Base-by-base conservation (phyloP, 2,888 invertebrate species). In the Ecliptopera silaceata region DNA sequence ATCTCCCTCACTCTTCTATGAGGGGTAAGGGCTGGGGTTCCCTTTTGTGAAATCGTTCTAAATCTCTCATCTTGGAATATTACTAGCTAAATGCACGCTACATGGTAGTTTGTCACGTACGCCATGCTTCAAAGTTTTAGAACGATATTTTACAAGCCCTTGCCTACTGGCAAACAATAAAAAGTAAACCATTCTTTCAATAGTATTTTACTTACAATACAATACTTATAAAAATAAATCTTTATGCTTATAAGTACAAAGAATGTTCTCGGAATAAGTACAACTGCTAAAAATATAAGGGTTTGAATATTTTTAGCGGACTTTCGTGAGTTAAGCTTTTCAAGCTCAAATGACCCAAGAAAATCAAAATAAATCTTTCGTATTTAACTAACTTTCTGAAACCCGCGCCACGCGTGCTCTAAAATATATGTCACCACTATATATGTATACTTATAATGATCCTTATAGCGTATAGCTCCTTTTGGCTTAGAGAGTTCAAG, bases 1-100 rank as follows among this genome's bases (percentile, higher is more conserved):
- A 34, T 61, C 64, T 66, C 65, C 74, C 44, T 56, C 42, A 58
- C 65, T 69, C 70, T 46, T 71, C 63, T 36, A 49, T 48, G 49
- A 46, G 49, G 39, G 43, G 10, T 26, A 54, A 61, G 44, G 44
- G 51, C 61, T 39, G 50, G 56, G 50, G 53, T 48, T 44, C 58
- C 61, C 61, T 65, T 59, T 41, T 38, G 34, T 46, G 3, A 1
- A 20, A 4, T 1, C 22, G 41, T 22, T 3, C 5, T 29, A 39
- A 56, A 56, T 63, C n/a, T 51, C 50, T 52, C n/a, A 49, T 17
- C 61, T 39, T 32, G 12, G 43, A 56, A 55, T 49, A 36, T 36
- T 20, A 38, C 13, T 6, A 34, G 6, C 13, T 3, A 12, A n/a
- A n/a, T 10, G 6, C 34, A 13, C 13, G 26, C 49, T 60, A 59